phyloP scores from a whole-genome alignment of 2,113 vertebrate species.

The Nesogale talazaci region DNA sequence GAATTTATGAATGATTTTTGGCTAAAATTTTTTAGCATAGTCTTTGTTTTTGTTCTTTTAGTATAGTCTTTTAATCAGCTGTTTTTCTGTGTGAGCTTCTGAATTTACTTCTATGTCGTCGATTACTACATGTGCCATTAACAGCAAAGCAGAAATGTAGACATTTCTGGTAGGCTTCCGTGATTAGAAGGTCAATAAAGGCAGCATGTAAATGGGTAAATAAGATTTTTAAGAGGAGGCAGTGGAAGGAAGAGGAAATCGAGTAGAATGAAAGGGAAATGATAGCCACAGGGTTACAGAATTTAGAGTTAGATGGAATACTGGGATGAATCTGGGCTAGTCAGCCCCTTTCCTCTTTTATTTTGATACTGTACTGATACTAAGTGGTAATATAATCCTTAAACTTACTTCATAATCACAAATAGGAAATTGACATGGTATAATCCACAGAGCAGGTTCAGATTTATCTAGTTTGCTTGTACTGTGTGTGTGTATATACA shows the following conservation, averaged over 20 bases:
- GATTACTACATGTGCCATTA: not conserved
- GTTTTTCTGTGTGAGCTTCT: not conserved
- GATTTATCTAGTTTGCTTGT: not conserved
- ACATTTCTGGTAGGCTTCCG: not conserved
- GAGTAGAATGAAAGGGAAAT: not conserved
- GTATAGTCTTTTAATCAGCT: not conserved
- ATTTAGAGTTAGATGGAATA: slow-evolving; percentile 9
- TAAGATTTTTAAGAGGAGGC: not conserved
- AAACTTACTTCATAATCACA: not conserved
- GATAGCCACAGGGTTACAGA: not conserved
- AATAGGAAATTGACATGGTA: not conserved
- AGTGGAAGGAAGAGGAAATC: not conserved
- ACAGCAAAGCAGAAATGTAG: too few relatives aligned
- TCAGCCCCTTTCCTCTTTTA: not conserved
- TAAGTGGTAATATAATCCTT: not conserved
- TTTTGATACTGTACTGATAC: not conserved
- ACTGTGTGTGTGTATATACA: not conserved
- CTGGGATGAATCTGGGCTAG: not conserved
- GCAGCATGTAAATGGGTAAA: not conserved
- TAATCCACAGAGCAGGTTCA: not conserved
- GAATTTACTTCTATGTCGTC: not conserved
- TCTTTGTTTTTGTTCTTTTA: not conserved
- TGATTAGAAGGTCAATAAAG: not conserved
- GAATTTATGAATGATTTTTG: not conserved
- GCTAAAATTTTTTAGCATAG: not conserved